Evolutionary conservation across 2,888 invertebrate genomes (phyloP).

Genomic region (Pedicia rivosa): DNA sequence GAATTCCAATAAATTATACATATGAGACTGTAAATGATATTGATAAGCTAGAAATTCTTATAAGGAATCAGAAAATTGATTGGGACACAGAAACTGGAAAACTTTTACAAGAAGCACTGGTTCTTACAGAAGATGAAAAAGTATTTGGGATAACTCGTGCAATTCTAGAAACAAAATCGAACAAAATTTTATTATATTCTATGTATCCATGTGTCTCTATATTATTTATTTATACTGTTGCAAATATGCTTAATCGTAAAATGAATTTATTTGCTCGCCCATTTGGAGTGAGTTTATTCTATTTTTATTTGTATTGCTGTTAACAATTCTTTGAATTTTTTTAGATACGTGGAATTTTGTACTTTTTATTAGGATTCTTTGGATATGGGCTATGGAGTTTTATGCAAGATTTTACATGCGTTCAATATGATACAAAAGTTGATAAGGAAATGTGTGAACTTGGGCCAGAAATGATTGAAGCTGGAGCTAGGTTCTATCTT

Average conservation of each 20-base stretch:
- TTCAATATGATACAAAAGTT: slow-evolving; percentile 41
- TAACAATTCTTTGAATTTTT: neutral
- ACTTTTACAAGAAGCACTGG: slow-evolving; percentile 44
- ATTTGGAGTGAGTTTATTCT: slow-evolving; percentile 20
- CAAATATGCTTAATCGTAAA: slow-evolving; percentile 35
- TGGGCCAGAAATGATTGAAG: slow-evolving; percentile 45
- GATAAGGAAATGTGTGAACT: slow-evolving; percentile 45
- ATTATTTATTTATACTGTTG: slow-evolving; percentile 35
- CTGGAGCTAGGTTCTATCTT: slow-evolving; percentile 61
- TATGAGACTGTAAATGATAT: slow-evolving; percentile 39
- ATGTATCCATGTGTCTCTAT: slow-evolving; percentile 34
- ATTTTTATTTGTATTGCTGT: neutral
- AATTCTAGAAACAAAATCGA: slow-evolving; percentile 43
- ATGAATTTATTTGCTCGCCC: slow-evolving; percentile 40
- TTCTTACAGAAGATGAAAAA: slow-evolving; percentile 63
- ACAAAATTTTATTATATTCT: slow-evolving; percentile 40
- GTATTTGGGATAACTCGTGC: slow-evolving; percentile 66
- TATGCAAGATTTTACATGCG: slow-evolving; percentile 45
- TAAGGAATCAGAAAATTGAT: slow-evolving; percentile 43
- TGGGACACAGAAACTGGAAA: slow-evolving; percentile 47
- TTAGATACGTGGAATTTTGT: slow-evolving; percentile 31
- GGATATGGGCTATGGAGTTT: slow-evolving; percentile 43
- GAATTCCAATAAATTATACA: slow-evolving; percentile 55
- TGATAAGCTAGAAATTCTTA: slow-evolving; percentile 39
- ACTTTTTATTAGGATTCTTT: slow-evolving; percentile 39